A percentile compares a stretch with the other conserved stretches of the same genome.
Evolutionary conservation across 2,797 vertebrate genomes (phyloP).

Genomic region (Euthynnus affinis): DNA sequence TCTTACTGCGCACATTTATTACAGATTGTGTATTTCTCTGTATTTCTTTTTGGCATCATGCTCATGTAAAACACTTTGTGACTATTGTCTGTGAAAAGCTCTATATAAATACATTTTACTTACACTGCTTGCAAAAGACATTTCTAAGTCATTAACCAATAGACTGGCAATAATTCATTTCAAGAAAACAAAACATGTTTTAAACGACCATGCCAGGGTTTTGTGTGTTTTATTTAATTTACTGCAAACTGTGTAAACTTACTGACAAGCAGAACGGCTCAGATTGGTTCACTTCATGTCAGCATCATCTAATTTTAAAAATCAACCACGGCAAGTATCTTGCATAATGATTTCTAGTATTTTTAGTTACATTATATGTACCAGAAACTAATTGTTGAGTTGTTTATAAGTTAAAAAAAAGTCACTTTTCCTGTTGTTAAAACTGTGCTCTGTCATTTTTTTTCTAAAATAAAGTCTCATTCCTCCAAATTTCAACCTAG

Average conservation of each 20-base stretch:
- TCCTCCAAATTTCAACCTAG: background rate
- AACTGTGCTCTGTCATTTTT: no score
- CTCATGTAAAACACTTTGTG: no score
- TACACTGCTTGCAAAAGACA: background rate
- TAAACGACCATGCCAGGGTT: background rate
- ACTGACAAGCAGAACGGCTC: background rate
- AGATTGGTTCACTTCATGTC: background rate
- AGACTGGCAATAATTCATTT: background rate
- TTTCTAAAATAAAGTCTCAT: no score
- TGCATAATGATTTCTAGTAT: constrained; percentile 10
- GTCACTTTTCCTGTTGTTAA: no score
- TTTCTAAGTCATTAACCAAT: constrained; percentile 7
- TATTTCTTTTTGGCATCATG: no score
- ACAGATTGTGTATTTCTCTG: no score
- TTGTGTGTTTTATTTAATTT: background rate
- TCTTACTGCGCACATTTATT: no score
- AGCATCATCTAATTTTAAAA: background rate
- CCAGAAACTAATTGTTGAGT: background rate
- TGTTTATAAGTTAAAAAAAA: background rate
- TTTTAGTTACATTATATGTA: background rate
- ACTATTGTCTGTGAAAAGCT: no score
- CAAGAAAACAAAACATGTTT: background rate
- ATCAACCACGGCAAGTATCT: no score
- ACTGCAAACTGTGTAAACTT: background rate
- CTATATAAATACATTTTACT: no score